Evolutionary conservation across 2,888 invertebrate species (phyloP).

Genomic region (Steromphala cineraria): DNA sequence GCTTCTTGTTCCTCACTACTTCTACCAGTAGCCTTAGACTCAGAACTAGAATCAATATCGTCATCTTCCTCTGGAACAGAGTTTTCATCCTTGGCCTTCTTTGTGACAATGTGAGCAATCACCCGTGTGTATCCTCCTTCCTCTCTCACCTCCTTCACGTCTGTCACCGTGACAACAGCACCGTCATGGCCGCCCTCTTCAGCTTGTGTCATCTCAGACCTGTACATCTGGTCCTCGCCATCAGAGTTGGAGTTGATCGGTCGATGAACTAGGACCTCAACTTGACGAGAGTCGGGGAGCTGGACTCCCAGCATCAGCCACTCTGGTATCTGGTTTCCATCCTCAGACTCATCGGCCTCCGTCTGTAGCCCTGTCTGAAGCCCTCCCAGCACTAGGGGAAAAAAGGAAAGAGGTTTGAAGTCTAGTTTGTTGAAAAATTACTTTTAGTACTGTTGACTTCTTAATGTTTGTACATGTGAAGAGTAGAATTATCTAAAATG

Average conservation of each 20-base stretch:
- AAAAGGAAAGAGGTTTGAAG: too few species aligned
- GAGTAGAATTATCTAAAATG: too few species aligned
- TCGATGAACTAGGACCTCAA: constrained; percentile 42
- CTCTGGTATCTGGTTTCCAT: background rate
- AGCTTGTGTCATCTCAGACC: background rate
- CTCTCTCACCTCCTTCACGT: constrained; percentile 34
- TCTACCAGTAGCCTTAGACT: background rate
- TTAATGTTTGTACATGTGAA: too few species aligned
- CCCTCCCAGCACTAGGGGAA: too few species aligned
- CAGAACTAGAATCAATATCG: background rate
- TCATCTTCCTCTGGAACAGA: constrained; percentile 5
- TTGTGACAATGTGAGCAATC: constrained; percentile 30
- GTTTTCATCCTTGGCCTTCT: constrained; percentile 3
- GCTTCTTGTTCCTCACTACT: background rate
- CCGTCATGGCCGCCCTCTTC: constrained; percentile 16
- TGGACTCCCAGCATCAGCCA: constrained; percentile 17
- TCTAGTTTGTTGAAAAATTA: too few species aligned
- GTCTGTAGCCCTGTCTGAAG: too few species aligned
- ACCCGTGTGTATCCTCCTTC: constrained; percentile 37
- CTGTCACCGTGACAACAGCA: constrained; percentile 28
- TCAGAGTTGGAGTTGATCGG: constrained; percentile 29
- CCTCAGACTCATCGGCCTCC: background rate
- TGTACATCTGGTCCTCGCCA: constrained; percentile 15
- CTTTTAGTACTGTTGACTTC: too few species aligned
- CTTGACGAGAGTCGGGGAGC: constrained; percentile 31